Percentiles rank a stretch among this genome's conserved stretches.
Evolutionary conservation across 2,888 invertebrate genomes (phyloP).

Genomic region (Ennomos erosarius): DNA sequence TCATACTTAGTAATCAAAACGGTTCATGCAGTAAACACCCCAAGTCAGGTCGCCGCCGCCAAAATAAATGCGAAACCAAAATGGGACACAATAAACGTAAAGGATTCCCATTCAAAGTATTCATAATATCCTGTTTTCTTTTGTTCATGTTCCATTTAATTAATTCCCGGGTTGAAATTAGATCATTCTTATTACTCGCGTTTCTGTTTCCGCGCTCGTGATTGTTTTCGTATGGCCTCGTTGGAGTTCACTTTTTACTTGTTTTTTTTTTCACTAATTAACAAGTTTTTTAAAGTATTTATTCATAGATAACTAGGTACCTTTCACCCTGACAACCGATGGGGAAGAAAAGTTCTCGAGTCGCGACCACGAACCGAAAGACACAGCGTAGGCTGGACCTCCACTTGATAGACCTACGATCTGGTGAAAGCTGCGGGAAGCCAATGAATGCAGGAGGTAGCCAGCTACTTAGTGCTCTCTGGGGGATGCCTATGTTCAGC

Average conservation of each 20-base stretch:
- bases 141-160: constrained; percentile 45
- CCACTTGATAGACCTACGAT: no score
- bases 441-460: no score
- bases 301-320: no score
- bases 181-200: constrained; percentile 43
- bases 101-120: constrained; percentile 44
- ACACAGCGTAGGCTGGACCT: no score
- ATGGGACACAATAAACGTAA: constrained; percentile 44
- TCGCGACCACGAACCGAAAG: no score
- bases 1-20: not conserved
- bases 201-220: constrained; percentile 34
- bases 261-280: not conserved
- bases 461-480: no score
- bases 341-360: no score
- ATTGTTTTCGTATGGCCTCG: constrained; percentile 26
- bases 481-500: no score
- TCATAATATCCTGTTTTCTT: constrained; percentile 46
- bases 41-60: constrained; percentile 5
- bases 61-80: constrained; percentile 31
- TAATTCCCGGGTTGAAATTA: constrained; percentile 47
- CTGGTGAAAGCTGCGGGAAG: no score
- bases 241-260: constrained; percentile 20
- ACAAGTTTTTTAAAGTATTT: no score
- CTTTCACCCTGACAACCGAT: no score
- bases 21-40: constrained; percentile 14